Evolutionary conservation across 2,888 invertebrate genomes (phyloP).

Genomic region (Acrocera orbiculus): DNA sequence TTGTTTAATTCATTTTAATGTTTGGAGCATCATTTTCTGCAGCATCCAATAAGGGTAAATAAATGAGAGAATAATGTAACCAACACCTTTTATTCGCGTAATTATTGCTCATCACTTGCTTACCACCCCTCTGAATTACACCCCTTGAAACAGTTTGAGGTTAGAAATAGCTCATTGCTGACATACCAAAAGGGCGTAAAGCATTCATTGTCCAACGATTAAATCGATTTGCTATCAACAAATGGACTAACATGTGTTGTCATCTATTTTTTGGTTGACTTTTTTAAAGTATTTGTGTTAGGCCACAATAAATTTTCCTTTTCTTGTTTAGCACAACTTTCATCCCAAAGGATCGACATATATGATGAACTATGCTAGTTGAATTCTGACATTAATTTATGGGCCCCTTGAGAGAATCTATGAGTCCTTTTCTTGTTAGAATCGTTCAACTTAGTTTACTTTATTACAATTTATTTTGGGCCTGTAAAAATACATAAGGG

Average conservation of each 20-base stretch:
- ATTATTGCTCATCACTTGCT: slow-evolving; percentile 10
- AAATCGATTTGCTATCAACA: slow-evolving; percentile 10
- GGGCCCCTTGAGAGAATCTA: slow-evolving; percentile 7
- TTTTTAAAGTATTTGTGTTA: not conserved
- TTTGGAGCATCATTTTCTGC: slow-evolving; percentile 5
- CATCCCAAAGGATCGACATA: too few relatives aligned
- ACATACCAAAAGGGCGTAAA: too few relatives aligned
- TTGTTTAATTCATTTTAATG: too few relatives aligned
- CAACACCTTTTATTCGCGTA: slow-evolving; percentile 10
- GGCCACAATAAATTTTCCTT: not conserved
- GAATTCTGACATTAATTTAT: slow-evolving; percentile 9
- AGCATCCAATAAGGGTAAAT: not conserved
- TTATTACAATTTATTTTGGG: too few relatives aligned
- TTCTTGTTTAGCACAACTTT: not conserved
- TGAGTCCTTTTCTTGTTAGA: too few relatives aligned
- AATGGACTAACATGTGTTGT: slow-evolving; percentile 8
- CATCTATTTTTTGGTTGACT: slow-evolving; percentile 4
- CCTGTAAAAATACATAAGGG: too few relatives aligned
- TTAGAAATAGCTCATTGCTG: too few relatives aligned
- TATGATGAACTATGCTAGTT: too few relatives aligned
- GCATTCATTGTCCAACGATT: too few relatives aligned
- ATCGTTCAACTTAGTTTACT: too few relatives aligned
- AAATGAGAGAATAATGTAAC: slow-evolving; percentile 10
- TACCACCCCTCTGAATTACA: not conserved
- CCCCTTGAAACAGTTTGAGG: slow-evolving; percentile 2